Base-by-base conservation (phyloP, 2,797 vertebrate genomes). In the Natrix natrix region DNA sequence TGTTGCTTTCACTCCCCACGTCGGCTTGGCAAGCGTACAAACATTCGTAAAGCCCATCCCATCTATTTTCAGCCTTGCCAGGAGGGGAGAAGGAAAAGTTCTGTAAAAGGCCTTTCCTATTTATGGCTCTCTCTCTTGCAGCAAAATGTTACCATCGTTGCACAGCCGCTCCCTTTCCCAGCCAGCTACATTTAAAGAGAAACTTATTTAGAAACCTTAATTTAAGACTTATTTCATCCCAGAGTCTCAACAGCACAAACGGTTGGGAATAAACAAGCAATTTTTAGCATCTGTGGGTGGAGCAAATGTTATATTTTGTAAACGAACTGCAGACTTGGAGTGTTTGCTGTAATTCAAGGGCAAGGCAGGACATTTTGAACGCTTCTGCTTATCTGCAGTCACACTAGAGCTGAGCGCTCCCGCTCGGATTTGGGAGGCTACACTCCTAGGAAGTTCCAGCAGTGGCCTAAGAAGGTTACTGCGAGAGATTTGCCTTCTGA, bases 31-130 rank as follows among this genome's bases (percentile, higher is more conserved):
- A 92, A 55, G 20, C 22, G 17, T 32, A 91, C 93, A 93, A 89
- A 74, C 57, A 93, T 57, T 89, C 57, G 24, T 89, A 56, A 93
- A 66, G 87, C 90, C 93, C 93, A 92, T 37, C 91, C 93, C 91
- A 54, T 92, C 89, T 90, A 90, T 92, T 92, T 92, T 56, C 87
- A 88, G 87, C 89, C 22, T 56, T 88, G 55, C 91, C 56, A 90
- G 83, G 63, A 60, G 13, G 43, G 88, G 87, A 93, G 93, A 92
- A 92, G 83, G 20, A 48, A 93, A 60, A 57, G 91, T 74, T 90
- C 91, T 90, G 88, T 90, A 43, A 78, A 83, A 60, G 63, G 61
- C 55, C 87, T 92, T 54, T 54, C 91, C 93, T 94, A 92, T 92
- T 92, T 90, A 94, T 94, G 91, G 89, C 86, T 92, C 61, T 24